Percentiles rank a stretch among this genome's conserved stretches.
phyloP scores from a whole-genome alignment of 2,113 vertebrate genomes.

The Prionailurus bengalensis region DNA sequence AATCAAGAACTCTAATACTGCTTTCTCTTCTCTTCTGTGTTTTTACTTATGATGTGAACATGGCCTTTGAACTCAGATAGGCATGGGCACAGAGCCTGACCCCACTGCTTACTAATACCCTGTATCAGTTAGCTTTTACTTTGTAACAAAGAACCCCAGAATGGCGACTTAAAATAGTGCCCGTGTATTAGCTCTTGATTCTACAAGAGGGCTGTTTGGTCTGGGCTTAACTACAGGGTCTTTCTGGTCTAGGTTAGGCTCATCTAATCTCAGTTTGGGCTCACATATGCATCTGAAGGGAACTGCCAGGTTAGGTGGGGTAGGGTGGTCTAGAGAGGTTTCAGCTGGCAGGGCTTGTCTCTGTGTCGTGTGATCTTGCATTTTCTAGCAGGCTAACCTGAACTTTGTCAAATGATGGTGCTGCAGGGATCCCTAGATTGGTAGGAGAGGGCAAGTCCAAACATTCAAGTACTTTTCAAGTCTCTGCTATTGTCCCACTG shows the following conservation, averaged over 20 bases:
- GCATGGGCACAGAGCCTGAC: not conserved
- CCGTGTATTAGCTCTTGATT: not conserved
- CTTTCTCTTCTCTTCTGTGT: not conserved
- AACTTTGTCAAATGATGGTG: not conserved
- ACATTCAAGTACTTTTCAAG: not conserved
- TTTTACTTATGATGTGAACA: not conserved
- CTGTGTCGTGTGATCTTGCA: not conserved
- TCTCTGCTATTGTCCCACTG: not conserved
- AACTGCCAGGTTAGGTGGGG: not conserved
- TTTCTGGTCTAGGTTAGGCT: not conserved
- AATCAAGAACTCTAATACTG: not conserved
- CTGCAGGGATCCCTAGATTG: not conserved
- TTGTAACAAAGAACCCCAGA: not conserved
- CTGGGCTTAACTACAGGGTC: not conserved
- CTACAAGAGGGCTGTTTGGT: not conserved
- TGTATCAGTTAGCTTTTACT: not conserved
- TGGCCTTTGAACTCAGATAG: not conserved
- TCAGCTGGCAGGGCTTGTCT: not conserved
- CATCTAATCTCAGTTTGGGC: not conserved
- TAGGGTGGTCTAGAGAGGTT: not conserved
- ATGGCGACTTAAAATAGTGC: not conserved
- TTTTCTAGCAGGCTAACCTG: not conserved
- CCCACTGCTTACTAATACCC: not conserved
- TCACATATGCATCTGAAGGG: not conserved
- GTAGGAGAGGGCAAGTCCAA: not conserved